A percentile compares a stretch with the other conserved stretches of the same genome.
These are phyloP conservation scores for Scopus umbretta DNA, from an alignment of 2,113 vertebrate genomes.

Conservation along the genomic window DNA sequence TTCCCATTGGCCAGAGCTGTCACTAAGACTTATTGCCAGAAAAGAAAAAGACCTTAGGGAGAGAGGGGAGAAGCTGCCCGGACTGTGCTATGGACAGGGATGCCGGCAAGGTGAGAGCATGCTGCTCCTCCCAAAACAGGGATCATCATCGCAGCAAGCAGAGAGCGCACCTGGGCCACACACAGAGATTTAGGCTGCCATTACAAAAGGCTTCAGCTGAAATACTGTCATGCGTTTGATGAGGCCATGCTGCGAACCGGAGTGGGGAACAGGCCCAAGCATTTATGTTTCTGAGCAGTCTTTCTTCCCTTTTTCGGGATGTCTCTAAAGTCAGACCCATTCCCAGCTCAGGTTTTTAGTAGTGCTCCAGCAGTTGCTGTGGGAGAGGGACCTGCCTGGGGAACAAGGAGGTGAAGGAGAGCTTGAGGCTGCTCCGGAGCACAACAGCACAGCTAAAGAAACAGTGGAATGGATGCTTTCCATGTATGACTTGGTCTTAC, in stretches of 20 bases:
- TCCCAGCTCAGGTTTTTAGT: not conserved
- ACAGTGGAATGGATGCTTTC: not conserved
- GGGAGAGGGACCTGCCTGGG: not conserved
- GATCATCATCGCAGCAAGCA: not conserved
- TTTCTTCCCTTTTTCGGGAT: not conserved
- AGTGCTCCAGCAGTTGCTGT: not conserved
- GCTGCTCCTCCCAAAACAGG: not conserved
- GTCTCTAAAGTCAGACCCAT: not conserved
- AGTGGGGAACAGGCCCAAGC: not conserved
- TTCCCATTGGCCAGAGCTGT: not conserved
- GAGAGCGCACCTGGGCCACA: fast-evolving
- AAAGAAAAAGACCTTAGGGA: not conserved
- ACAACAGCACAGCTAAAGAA: not conserved
- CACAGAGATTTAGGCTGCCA: not conserved
- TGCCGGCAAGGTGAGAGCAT: fast-evolving
- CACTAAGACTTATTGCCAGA: not conserved
- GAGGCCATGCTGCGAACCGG: not conserved
- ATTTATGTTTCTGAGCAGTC: not conserved
- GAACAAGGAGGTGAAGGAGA: not conserved
- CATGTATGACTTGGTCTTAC: not conserved
- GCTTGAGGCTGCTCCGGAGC: not conserved
- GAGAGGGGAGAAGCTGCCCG: not conserved
- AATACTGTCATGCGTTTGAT: not conserved
- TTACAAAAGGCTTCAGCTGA: not conserved
- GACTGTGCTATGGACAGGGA: not conserved